Evolutionary conservation across 2,888 invertebrate species (phyloP), one percentile per base, ranked within the genome.

Genomic region (Meliscaeva auricollis): DNA sequence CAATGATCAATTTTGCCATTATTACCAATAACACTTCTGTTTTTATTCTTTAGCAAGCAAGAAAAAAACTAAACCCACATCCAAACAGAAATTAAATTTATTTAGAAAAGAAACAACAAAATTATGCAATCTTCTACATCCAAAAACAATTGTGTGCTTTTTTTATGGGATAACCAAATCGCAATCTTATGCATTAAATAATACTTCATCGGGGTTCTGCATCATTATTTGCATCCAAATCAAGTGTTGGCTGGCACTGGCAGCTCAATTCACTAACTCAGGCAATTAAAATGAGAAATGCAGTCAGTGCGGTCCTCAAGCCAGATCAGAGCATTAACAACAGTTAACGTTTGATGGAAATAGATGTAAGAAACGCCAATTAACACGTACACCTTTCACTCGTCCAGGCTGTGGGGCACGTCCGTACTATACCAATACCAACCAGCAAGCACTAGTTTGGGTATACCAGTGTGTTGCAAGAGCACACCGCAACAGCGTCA

Each of bases 301-400:
- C 66, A 79, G 74, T 79, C 52, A 58, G 66, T 75, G 78, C 74
- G 73, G 78, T 76, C 74, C 83, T 83, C 84, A 60, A 75, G 48
- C 48, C 13, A 52, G 56, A 58, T 70, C 69, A 75, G 56, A 64
- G 79, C 50, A 75, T 75, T 70, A 54, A 79, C 70, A 72, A 79
- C 75, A 72, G 75, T 79, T 60, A 84, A 84, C 64, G 79, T 75
- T 84, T 79, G 84, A 72, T 79, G 66, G 75, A 79, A 84, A 75
- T 75, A 75, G 79, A 72, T 79, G 75, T 84, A 75, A 70, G 46
- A 84, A 75, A 75, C 70, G 75, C 70, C 75, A 84, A 84, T 84
- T 84, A 84, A 79, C 84, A 84, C 84, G 84, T 84, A 84, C 84
- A 75, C 79, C 83, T 75, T 79, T 79, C 74, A 75, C 79, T 75